Evolutionary conservation across 2,797 vertebrate genomes (phyloP).

Genomic region (Neostethus bicornis): DNA sequence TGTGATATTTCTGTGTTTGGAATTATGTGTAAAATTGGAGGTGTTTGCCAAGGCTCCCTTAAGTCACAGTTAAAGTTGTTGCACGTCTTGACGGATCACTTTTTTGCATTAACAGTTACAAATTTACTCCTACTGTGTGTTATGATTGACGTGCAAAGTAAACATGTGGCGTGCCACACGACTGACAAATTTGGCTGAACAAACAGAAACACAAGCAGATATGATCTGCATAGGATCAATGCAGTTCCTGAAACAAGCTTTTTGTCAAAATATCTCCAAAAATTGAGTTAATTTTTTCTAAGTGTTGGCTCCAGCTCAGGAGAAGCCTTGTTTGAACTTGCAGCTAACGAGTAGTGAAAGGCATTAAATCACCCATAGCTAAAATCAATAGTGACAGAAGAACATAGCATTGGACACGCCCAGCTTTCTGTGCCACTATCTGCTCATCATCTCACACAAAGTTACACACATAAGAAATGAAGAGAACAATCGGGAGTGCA

Average conservation of each 20-base stretch:
- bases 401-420: conserved; percentile 59
- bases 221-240: background rate
- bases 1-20: too few species aligned
- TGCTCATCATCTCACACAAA: background rate
- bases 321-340: conserved; percentile 60
- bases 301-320: conserved; percentile 8
- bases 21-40: too few species aligned
- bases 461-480: conserved; percentile 25
- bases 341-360: conserved; percentile 34
- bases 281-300: conserved; percentile 16
- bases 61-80: background rate
- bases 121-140: conserved; percentile 26
- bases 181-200: background rate
- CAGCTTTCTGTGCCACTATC: conserved; percentile 12
- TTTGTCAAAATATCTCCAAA: conserved; percentile 2
- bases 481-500: conserved; percentile 30
- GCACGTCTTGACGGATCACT: background rate
- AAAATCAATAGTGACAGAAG: conserved; percentile 54
- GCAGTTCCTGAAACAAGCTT: background rate
- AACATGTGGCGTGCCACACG: background rate
- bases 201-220: conserved; percentile 1
- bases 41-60: background rate
- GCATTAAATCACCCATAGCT: conserved; percentile 63
- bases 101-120: conserved; percentile 15
- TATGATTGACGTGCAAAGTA: conserved; percentile 13